Base-by-base conservation (phyloP, 2,888 invertebrate genomes). In the Apamea crenata region DNA sequence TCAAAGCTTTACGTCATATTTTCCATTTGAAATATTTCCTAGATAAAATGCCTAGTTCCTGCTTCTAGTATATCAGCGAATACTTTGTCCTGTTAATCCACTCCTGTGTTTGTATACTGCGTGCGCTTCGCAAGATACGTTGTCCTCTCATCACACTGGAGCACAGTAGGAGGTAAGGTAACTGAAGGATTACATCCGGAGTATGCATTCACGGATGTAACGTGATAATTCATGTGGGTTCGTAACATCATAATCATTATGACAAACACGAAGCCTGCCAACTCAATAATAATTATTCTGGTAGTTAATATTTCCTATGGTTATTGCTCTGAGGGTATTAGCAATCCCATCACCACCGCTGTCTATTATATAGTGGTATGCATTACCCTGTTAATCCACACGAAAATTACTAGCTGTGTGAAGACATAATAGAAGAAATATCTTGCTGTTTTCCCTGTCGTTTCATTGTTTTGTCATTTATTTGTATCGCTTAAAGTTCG, bases 401-500 rank as follows among this genome's bases (percentile, higher is more conserved):
- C 12, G 7, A 32, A 68, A 47, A 12, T 12, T 0, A 74, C 6
- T 25, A 40, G 40, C 7, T 25, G 4, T 32, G 47, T 47, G 68
- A 68, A n/a, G 14, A 47, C 18, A 12, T 25, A 32, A 29, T 18
- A 44, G 12, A 14, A 44, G 29, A 73, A 73, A 53, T 12, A 8
- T 16, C 0, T 36, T 32, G 25, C 8, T 1, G n/a, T 56, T 29
- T 74, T 40, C 18, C n/a, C 1, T 4, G 10, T 72, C 36, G 1
- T 40, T 78, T 53, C 78, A 61, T 65, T 67, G 56, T 79, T 78
- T 63, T 63, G 50, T 32, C 50, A 65, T 65, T 53, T 56, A 59
- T 72, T 36, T 50, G 16, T 59, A 50, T 36, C 29, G 40, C 65
- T 36, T 25, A 44, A 84, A 86, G 50, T 87, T 87, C 25, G 40